These are phyloP conservation scores for Acrossocheilus wenchowensis DNA, from an alignment of 2,797 vertebrate genomes.

Conservation along the genomic window DNA sequence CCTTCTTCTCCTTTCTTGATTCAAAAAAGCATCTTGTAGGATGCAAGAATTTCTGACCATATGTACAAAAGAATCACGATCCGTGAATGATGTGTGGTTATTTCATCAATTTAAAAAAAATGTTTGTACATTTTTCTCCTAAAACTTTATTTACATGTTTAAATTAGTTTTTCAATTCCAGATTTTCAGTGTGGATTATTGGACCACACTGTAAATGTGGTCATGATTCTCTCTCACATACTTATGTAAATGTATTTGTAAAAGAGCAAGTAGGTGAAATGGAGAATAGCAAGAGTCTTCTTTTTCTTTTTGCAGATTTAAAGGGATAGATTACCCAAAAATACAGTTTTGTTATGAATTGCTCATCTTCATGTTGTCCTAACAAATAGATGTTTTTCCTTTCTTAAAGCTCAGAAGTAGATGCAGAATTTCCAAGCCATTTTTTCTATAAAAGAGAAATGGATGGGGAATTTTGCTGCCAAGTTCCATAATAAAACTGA, in stretches of 20 bases:
- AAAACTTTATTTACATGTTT: neutral
- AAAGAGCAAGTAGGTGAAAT: neutral
- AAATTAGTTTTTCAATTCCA: neutral
- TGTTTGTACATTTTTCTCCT: neutral
- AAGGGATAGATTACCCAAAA: neutral
- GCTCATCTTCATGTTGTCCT: neutral
- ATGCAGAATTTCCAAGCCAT: neutral
- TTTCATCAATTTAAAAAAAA: neutral
- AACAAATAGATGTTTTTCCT: neutral
- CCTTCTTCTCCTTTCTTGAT: too few species aligned
- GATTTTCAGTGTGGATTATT: neutral
- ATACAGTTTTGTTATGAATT: neutral
- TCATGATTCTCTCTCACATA: neutral
- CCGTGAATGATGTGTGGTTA: neutral
- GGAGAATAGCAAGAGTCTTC: too few species aligned
- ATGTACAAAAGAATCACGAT: neutral
- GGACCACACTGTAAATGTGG: neutral
- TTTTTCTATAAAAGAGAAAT: neutral
- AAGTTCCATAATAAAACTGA: neutral
- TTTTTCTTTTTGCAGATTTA: neutral
- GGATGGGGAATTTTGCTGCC: neutral
- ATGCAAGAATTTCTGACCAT: neutral
- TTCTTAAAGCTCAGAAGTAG: neutral
- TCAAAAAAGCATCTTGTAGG: neutral
- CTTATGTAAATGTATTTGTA: neutral